Percentiles rank a stretch among this genome's conserved stretches.
Evolutionary conservation across 1,140 invertebrate species (phyloP).

Genomic region (Eumeta japonica): DNA sequence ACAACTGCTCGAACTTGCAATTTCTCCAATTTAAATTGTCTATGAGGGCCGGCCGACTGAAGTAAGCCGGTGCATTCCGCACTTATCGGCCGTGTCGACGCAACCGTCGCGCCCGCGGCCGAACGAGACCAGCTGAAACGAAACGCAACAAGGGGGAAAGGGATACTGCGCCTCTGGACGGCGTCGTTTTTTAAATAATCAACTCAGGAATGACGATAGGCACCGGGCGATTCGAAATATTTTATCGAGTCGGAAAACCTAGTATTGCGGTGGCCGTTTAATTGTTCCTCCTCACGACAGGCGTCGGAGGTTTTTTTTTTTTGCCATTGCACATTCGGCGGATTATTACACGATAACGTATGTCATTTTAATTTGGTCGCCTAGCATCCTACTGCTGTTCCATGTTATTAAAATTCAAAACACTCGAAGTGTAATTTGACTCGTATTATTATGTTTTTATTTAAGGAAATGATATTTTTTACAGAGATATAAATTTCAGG

Average conservation of each 20-base stretch:
- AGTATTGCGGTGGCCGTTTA: constrained; percentile 43
- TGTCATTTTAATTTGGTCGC: too few species aligned
- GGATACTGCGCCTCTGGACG: constrained; percentile 29
- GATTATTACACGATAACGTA: too few species aligned
- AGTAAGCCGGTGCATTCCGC: constrained; percentile 53
- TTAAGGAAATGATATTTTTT: too few species aligned
- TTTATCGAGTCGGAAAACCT: constrained; percentile 49
- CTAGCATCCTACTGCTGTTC: too few species aligned
- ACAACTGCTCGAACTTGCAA: constrained; percentile 36
- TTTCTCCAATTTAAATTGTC: constrained; percentile 57
- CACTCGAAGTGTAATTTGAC: too few species aligned
- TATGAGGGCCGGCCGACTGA: constrained; percentile 52
- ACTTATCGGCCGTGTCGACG: constrained; percentile 44
- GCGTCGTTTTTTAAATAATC: constrained; percentile 53
- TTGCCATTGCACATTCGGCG: neutral
- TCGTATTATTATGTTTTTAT: too few species aligned
- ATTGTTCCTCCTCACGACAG: constrained; percentile 40
- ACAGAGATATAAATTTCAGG: too few species aligned
- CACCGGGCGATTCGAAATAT: constrained; percentile 45
- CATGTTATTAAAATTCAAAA: too few species aligned
- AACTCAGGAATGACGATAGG: constrained; percentile 51
- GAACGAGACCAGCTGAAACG: constrained; percentile 30
- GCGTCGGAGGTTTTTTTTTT: constrained; percentile 8
- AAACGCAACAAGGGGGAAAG: constrained; percentile 34
- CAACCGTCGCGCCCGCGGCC: constrained; percentile 21